These are phyloP conservation scores for Orchestia grillus DNA, from an alignment of 1,140 invertebrate genomes.

Conservation along the genomic window DNA sequence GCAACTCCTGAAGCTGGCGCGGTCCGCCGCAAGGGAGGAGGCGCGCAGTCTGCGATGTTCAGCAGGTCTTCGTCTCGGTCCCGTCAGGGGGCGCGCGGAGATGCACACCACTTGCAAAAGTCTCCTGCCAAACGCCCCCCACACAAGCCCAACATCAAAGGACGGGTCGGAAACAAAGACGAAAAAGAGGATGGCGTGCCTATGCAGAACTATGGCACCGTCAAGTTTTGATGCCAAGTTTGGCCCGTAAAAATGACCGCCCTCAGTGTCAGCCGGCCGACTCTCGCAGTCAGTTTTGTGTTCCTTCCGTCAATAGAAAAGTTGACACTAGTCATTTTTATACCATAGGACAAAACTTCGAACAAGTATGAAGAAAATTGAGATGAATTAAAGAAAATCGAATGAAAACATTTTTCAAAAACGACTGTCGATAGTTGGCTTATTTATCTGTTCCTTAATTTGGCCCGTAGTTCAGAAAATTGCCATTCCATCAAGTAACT, in stretches of 20 bases:
- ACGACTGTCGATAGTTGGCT: not conserved
- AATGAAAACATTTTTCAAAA: not conserved
- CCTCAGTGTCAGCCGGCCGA: not conserved
- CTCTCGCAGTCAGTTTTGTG: not conserved
- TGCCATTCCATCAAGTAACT: not conserved
- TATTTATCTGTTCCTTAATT: not conserved
- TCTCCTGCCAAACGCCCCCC: not conserved
- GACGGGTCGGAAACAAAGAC: not conserved
- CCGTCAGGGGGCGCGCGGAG: not conserved
- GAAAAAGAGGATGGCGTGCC: not conserved
- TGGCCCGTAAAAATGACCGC: not conserved
- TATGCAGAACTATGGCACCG: constrained; percentile 27
- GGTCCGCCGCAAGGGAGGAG: not conserved
- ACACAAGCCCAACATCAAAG: constrained; percentile 22
- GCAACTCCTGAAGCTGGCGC: not conserved
- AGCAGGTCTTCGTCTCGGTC: not conserved
- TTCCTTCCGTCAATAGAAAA: not conserved
- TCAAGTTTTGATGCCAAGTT: not conserved
- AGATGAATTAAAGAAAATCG: not conserved
- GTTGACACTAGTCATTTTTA: not conserved
- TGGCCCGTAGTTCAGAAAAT: not conserved
- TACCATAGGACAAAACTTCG: not conserved
- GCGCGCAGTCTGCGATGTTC: not conserved
- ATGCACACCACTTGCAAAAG: not conserved
- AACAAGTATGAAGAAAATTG: not conserved